Percentiles rank a stretch among this genome's conserved stretches.
phyloP scores from a whole-genome alignment of 2,888 invertebrate genomes.

The Ernsta delagoae region DNA sequence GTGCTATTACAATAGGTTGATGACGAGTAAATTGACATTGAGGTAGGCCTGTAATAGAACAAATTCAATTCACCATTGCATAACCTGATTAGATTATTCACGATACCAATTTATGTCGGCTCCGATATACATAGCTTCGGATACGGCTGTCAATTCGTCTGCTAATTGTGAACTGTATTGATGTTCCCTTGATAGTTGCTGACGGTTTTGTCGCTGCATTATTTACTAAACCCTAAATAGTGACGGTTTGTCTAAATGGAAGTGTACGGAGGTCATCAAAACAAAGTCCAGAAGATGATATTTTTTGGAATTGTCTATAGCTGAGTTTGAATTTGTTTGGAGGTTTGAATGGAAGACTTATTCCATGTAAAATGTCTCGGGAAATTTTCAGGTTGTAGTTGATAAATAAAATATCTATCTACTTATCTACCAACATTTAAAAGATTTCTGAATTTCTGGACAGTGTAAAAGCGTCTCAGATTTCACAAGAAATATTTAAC shows the following conservation, averaged over 20 bases:
- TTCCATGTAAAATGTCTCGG: slow-evolving; percentile 17
- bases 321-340: too few relatives aligned
- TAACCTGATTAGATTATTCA: neutral
- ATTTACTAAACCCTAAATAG: too few relatives aligned
- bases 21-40: neutral
- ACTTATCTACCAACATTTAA: neutral
- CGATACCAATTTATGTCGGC: slow-evolving; percentile 3
- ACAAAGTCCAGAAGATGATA: too few relatives aligned
- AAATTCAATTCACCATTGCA: neutral
- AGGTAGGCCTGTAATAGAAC: neutral
- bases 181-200: neutral
- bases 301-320: too few relatives aligned
- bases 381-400: neutral
- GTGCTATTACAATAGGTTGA: too few relatives aligned
- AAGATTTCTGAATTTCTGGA: slow-evolving; percentile 12
- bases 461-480: slow-evolving; percentile 23
- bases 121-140: neutral
- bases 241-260: too few relatives aligned
- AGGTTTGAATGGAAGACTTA: too few relatives aligned
- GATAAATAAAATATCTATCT: too few relatives aligned
- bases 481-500: slow-evolving; percentile 33
- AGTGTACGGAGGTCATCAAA: too few relatives aligned
- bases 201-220: neutral
- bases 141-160: neutral
- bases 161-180: neutral